Conservation (phyloP, 2,797 vertebrate species). For the Pterois miles region DNA sequence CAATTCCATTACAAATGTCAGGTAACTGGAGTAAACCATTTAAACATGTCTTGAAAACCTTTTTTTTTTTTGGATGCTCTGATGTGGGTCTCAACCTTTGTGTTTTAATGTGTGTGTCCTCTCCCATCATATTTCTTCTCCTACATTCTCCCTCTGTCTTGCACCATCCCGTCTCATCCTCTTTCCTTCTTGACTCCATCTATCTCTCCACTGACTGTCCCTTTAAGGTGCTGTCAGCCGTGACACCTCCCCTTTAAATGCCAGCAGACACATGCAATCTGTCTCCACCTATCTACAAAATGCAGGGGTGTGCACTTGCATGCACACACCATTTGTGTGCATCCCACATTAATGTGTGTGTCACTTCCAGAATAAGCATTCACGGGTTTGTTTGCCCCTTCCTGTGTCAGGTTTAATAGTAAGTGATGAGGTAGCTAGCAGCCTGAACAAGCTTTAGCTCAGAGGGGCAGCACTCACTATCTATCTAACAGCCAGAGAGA, state of each 20-base stretch:
- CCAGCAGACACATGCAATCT: conserved; percentile 69
- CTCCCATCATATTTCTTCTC: conserved; percentile 44
- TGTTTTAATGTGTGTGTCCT: background rate
- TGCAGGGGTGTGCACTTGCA: conserved; percentile 52
- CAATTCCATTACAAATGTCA: background rate
- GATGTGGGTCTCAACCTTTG: background rate
- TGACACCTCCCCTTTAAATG: conserved; percentile 76
- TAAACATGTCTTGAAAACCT: background rate
- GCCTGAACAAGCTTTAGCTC: conserved; percentile 74
- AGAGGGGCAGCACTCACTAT: conserved; percentile 59
- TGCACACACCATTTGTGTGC: conserved; percentile 17
- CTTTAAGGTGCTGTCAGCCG: conserved; percentile 73
- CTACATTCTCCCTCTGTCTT: conserved; percentile 12
- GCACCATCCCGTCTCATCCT: conserved; percentile 25
- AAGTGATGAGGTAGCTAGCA: conserved; percentile 72
- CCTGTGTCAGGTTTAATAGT: conserved; percentile 65
- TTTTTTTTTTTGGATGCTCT: background rate
- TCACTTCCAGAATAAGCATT: conserved; percentile 26
- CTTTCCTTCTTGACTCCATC: conserved; percentile 50
- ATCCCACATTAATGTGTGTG: conserved; percentile 28
- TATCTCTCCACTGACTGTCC: conserved; percentile 71
- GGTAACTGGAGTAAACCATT: background rate
- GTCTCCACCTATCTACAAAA: conserved; percentile 73
- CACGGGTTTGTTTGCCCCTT: conserved; percentile 43
- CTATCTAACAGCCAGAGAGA: conserved; percentile 54